phyloP scores from a whole-genome alignment of 2,797 vertebrate genomes.

The Sebastolobus alascanus region DNA sequence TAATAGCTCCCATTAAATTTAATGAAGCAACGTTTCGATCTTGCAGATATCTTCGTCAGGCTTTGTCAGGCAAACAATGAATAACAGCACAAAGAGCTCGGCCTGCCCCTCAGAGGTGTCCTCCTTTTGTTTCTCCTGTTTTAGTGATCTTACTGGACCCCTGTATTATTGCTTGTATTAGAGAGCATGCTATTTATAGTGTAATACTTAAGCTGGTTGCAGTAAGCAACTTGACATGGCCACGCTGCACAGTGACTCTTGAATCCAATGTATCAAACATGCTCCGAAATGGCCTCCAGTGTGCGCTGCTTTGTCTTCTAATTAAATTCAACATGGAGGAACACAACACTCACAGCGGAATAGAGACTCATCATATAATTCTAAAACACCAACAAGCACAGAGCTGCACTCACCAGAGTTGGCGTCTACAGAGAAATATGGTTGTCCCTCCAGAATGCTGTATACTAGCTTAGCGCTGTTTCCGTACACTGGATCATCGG shows the following conservation, averaged over 20 bases:
- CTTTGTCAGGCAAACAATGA: constrained; percentile 73
- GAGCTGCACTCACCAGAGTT: constrained; percentile 89
- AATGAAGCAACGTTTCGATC: constrained; percentile 69
- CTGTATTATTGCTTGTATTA: neutral
- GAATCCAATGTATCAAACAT: neutral
- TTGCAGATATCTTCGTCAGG: constrained; percentile 53
- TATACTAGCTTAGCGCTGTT: constrained; percentile 98
- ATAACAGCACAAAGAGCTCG: constrained; percentile 52
- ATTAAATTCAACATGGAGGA: neutral
- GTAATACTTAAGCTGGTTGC: neutral
- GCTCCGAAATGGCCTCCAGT: neutral
- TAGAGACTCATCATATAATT: neutral
- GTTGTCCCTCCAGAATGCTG: constrained; percentile 97
- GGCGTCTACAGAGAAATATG: constrained; percentile 98
- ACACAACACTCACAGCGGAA: neutral
- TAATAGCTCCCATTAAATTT: constrained; percentile 74
- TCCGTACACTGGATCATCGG: constrained; percentile 97
- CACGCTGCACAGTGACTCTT: neutral
- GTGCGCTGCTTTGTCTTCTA: constrained; percentile 1
- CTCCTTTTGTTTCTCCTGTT: constrained; percentile 24
- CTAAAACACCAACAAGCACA: neutral
- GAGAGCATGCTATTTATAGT: neutral
- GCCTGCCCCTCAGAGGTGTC: constrained; percentile 28
- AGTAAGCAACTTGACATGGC: neutral
- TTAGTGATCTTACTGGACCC: constrained; percentile 17